Base-by-base conservation (phyloP, 2,797 vertebrate species). In the Falco columbarius region DNA sequence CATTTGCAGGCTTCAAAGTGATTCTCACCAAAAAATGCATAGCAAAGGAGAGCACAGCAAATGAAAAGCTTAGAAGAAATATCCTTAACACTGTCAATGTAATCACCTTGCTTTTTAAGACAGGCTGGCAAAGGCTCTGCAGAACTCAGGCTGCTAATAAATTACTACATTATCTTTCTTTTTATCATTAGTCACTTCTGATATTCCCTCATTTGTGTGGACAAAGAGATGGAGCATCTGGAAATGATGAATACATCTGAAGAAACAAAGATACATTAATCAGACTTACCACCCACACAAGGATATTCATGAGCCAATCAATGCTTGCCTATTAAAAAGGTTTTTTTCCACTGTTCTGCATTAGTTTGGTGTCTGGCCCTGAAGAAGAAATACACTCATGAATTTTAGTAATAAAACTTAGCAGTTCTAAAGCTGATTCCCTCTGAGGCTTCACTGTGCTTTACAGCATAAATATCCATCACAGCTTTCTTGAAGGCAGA, bases 361-460 rank as follows among this genome's bases (percentile, higher is more conserved):
- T 99, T 89, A 99, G 98, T 94, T 99, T 99, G 8, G 99, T 99
- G 97, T 99, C 99, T n/a, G 99, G 99, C 79, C 99, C 99, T 99
- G 96, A 34, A 93, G 85, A 26, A 10, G 49, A 97, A 96, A 86
- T 82, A 75, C 9, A 55, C 26, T 21, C 20, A n/a, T 68, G 74
- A 95, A 81, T 84, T 91, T 82, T 56, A 94, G 82, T 81, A 93
- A 92, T 87, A 85, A 91, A 67, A 7, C 13, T 56, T 40, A 59
- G 44, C 27, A 4, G 1, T 76, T 93, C 40, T 52, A 56, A 84
- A 89, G n/a, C 49, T 68, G 36, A 66, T 70, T 93, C 44, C 14
- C 21, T 80, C 12, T n/a, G 55, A 80, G 36, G n/a, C 13, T 59
- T 16, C 19, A 17, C 27, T 59, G 36, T 52, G 56, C 46, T 93